These are phyloP conservation scores for Polylopha cassiicola DNA, from an alignment of 2,888 invertebrate genomes.

Conservation along the genomic window DNA sequence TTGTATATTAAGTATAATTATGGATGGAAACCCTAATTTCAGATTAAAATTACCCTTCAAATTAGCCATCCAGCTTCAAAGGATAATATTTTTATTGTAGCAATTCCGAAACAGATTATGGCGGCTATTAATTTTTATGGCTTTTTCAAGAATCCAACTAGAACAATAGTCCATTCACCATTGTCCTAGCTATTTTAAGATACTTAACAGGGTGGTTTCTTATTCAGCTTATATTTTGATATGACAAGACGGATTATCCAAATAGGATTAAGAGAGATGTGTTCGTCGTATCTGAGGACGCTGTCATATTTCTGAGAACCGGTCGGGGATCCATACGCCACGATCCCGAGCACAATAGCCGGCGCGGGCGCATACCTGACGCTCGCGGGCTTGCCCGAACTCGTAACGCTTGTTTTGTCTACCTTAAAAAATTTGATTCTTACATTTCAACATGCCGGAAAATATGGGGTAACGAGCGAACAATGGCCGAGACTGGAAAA, in stretches of 20 bases:
- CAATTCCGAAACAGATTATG: constrained; percentile 6
- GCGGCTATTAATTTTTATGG: constrained; percentile 22
- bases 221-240: no score
- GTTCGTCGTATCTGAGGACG: constrained; percentile 15
- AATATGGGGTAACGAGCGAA: no score
- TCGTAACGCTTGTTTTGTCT: constrained; percentile 37
- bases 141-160: constrained; percentile 33
- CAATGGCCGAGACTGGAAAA: no score
- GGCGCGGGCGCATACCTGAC: constrained; percentile 46
- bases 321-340: constrained; percentile 43
- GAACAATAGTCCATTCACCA: constrained; percentile 30
- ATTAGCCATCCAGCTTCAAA: no score
- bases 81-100: no score
- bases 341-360: constrained; percentile 46
- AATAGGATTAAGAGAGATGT: constrained; percentile 11
- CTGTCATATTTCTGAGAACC: constrained; percentile 63
- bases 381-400: constrained; percentile 29
- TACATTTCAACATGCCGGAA: no score
- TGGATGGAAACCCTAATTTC: no score
- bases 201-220: constrained; percentile 1
- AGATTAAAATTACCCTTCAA: no score
- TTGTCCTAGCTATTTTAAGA: constrained; percentile 3
- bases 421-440: constrained; percentile 45
- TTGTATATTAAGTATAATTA: no score
- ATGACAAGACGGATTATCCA: constrained; percentile 17